Percentiles rank a stretch among this genome's conserved stretches.
Evolutionary conservation across 23 tunicate genomes (phyloP).

Genomic region (Aplidium turbinatum): DNA sequence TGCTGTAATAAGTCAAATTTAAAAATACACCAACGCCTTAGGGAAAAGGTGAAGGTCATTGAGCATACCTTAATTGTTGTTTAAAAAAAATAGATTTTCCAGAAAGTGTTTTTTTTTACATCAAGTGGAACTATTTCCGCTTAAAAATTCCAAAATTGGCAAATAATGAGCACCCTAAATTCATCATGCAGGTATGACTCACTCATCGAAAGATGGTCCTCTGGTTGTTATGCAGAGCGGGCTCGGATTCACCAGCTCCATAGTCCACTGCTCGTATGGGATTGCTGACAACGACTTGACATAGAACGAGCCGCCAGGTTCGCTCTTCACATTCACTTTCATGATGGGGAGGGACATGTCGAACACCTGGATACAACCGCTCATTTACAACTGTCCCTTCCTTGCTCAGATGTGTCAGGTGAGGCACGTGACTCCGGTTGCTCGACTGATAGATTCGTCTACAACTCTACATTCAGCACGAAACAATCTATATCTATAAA

Average conservation of each 20-base stretch:
- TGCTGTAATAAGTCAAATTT: no score
- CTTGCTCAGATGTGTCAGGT: background rate
- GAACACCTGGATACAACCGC: conserved; percentile 42
- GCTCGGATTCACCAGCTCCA: conserved; percentile 82
- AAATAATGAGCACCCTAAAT: background rate
- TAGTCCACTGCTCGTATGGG: conserved; percentile 61
- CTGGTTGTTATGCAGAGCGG: conserved; percentile 45
- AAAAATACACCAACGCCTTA: no score
- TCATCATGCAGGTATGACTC: background rate
- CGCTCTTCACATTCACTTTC: conserved; percentile 43
- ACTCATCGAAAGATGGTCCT: conserved; percentile 66
- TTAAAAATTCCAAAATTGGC: background rate
- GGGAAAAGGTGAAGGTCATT: no score
- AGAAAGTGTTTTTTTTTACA: no score
- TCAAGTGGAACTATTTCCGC: no score
- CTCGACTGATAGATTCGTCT: no score
- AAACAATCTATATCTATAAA: no score
- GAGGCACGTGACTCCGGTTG: no score
- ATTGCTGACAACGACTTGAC: conserved; percentile 59
- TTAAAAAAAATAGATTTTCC: no score
- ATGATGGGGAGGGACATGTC: conserved; percentile 48
- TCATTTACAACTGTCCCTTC: background rate
- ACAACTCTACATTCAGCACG: no score
- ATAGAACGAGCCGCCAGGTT: conserved; percentile 57
- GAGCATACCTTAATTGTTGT: no score